phyloP scores from a whole-genome alignment of 2,797 vertebrate genomes.

The Tapera naevia region DNA sequence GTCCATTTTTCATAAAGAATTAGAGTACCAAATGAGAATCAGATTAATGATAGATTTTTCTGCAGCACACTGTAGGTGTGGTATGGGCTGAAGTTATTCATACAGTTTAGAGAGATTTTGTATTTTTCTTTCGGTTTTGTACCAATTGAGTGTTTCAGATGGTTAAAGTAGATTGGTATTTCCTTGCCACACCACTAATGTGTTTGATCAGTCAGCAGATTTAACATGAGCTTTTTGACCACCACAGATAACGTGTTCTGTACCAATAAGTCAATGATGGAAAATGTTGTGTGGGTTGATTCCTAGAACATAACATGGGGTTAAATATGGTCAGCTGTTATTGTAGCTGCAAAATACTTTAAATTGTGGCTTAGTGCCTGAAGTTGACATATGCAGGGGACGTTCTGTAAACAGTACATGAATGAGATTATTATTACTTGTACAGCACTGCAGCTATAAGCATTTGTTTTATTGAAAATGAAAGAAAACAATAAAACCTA shows the following conservation, averaged over 20 bases:
- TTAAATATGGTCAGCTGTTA: neutral
- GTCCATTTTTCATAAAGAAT: neutral
- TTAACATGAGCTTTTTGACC: neutral
- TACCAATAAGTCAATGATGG: neutral
- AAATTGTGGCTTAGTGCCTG: neutral
- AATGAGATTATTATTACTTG: neutral
- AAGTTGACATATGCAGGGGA: neutral
- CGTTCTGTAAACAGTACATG: neutral
- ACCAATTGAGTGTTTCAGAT: neutral
- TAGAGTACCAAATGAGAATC: neutral
- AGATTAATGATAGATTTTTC: neutral
- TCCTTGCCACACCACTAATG: neutral
- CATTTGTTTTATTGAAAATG: neutral
- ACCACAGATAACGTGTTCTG: neutral
- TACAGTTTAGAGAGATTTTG: neutral
- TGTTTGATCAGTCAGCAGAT: neutral
- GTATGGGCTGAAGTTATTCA: neutral
- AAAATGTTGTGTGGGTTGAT: neutral
- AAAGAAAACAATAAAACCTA: neutral
- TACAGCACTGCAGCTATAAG: neutral
- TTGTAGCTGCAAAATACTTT: neutral
- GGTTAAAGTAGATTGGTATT: neutral
- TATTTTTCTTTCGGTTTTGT: neutral
- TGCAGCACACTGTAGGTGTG: neutral
- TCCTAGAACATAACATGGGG: neutral